Percentiles rank a stretch among this genome's conserved stretches.
These are phyloP conservation scores for Henricia sp. DNA, from an alignment of 53 echinoderm and acorn worm genomes.

Conservation along the genomic window DNA sequence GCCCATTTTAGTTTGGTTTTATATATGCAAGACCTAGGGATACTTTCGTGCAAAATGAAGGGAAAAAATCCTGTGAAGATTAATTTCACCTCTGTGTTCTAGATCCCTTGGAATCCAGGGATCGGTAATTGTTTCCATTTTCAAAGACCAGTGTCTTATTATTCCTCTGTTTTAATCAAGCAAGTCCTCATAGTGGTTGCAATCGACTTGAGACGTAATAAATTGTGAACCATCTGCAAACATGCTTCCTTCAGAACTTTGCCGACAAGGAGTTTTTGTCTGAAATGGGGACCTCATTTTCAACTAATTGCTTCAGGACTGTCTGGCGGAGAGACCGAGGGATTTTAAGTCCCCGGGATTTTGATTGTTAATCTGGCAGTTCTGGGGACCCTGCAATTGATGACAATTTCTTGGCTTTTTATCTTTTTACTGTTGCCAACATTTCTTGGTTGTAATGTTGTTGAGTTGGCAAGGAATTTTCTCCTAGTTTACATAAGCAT, in stretches of 20 bases:
- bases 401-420: neutral
- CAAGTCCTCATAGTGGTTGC: too few species aligned
- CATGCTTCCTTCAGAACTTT: slow-evolving; percentile 30
- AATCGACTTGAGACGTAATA: neutral
- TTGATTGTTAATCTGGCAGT: neutral
- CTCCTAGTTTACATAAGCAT: neutral
- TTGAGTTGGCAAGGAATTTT: slow-evolving; percentile 5
- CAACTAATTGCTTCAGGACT: slow-evolving; percentile 7
- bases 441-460: neutral
- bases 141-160: too few species aligned
- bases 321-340: too few species aligned
- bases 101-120: too few species aligned
- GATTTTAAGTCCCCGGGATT: too few species aligned
- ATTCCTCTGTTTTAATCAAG: too few species aligned
- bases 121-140: too few species aligned
- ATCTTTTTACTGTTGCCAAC: neutral
- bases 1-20: too few species aligned
- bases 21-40: too few species aligned
- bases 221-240: slow-evolving; percentile 23
- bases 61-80: too few species aligned
- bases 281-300: neutral
- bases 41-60: too few species aligned
- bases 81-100: too few species aligned
- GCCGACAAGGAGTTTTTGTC: slow-evolving; percentile 6
- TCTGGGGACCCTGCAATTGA: neutral